These are phyloP conservation scores for Drosophila anomelani DNA, from an alignment of 2,888 invertebrate species.

Conservation along the genomic window DNA sequence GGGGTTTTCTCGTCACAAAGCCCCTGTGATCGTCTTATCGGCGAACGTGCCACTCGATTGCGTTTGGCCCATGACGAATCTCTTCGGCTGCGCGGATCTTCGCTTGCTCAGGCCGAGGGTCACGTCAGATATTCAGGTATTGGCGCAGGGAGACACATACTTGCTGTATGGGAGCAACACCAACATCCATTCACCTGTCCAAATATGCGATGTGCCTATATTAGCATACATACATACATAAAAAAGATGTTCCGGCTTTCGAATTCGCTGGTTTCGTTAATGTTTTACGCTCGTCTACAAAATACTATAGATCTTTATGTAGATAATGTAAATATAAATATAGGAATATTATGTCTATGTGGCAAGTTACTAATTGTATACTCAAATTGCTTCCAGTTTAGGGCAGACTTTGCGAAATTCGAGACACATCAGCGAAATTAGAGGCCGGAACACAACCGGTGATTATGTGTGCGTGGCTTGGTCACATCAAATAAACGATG, in stretches of 20 bases:
- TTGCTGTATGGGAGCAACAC: background rate
- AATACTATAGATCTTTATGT: background rate
- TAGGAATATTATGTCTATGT: background rate
- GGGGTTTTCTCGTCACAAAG: slow-evolving; percentile 26
- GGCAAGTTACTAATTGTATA: background rate
- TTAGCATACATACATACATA: slow-evolving; percentile 4
- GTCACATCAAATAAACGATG: slow-evolving; percentile 19
- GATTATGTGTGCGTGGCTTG: slow-evolving; percentile 37
- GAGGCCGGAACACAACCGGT: slow-evolving; percentile 6
- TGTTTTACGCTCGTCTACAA: background rate
- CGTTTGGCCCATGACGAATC: slow-evolving; percentile 25
- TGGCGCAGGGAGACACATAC: background rate
- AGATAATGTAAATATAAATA: background rate
- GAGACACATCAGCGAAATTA: background rate
- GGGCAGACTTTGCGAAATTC: background rate
- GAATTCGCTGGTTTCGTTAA: background rate
- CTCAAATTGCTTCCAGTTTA: no score
- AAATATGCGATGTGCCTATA: background rate
- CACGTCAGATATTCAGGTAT: slow-evolving; percentile 1
- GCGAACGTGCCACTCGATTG: slow-evolving; percentile 27
- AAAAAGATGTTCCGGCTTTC: background rate
- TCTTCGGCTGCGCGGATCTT: slow-evolving; percentile 27
- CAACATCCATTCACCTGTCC: background rate
- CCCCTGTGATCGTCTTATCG: slow-evolving; percentile 41
- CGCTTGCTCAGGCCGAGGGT: background rate